Percentiles rank a stretch among this genome's conserved stretches.
Evolutionary conservation across 2,113 vertebrate genomes (phyloP).

Genomic region (Mesembrinibis cayennensis): DNA sequence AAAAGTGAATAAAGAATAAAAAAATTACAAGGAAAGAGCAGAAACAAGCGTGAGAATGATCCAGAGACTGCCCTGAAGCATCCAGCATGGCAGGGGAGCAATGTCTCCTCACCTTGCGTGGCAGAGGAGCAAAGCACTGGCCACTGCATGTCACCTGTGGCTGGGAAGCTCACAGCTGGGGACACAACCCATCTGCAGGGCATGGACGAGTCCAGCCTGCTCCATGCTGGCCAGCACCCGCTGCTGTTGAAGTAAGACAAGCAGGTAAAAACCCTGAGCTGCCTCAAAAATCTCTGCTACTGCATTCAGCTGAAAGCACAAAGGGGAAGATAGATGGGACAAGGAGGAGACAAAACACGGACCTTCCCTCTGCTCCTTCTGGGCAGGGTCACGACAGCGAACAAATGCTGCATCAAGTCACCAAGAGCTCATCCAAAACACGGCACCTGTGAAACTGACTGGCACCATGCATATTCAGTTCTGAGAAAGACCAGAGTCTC

Average conservation of each 20-base stretch:
- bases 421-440: neutral
- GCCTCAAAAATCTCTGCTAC: neutral
- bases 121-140: neutral
- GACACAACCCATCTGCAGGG: neutral
- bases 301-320: neutral
- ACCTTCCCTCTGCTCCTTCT: neutral
- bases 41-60: neutral
- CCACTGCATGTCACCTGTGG: fast-evolving
- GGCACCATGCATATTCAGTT: fast-evolving
- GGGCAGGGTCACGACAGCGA: neutral
- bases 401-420: neutral
- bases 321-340: neutral
- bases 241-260: neutral
- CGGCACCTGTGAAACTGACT: neutral
- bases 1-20: neutral
- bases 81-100: neutral
- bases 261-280: neutral
- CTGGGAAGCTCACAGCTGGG: neutral
- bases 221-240: neutral
- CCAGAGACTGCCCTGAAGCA: neutral
- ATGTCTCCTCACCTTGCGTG: fast-evolving
- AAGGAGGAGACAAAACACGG: neutral
- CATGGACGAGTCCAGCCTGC: neutral
- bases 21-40: neutral
- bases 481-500: neutral